Percentiles rank a stretch among this genome's conserved stretches.
phyloP scores from a whole-genome alignment of 2,888 invertebrate species.

The Mythimna albipuncta region DNA sequence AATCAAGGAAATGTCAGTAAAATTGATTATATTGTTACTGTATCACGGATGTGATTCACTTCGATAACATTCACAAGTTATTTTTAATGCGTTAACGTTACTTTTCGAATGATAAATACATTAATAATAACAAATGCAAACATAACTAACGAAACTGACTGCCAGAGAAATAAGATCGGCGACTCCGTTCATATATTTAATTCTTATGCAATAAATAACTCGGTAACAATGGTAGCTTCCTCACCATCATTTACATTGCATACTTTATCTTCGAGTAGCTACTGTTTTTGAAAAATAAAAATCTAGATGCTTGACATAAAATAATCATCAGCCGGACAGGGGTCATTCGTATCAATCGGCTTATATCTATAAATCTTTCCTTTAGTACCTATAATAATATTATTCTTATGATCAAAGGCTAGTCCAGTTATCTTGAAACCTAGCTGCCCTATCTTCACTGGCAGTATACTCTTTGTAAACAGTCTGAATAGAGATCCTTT shows the following conservation, averaged over 20 bases:
- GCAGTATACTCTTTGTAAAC: constrained; percentile 80
- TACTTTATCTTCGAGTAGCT: not conserved
- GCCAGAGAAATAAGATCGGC: not conserved
- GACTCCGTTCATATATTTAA: not conserved
- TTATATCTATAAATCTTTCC: constrained; percentile 87
- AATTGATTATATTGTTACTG: not conserved
- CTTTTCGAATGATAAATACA: not conserved
- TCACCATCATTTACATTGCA: not conserved
- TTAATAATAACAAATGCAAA: not conserved
- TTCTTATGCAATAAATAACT: constrained; percentile 5
- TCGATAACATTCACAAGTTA: not conserved
- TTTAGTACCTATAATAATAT: constrained; percentile 85
- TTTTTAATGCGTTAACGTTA: not conserved
- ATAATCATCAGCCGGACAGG: constrained; percentile 85
- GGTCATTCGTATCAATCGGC: constrained; percentile 80
- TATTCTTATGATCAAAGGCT: constrained; percentile 82
- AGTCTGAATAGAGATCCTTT: constrained; percentile 83
- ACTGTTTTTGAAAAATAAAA: constrained; percentile 5
- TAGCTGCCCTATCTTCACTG: constrained; percentile 82
- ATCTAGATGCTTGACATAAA: constrained; percentile 83
- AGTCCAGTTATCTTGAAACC: constrained; percentile 86
- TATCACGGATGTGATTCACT: constrained; percentile 6
- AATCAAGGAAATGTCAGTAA: constrained; percentile 30
- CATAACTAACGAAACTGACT: not conserved
- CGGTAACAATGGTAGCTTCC: not conserved